Conservation (phyloP, 2,113 vertebrate species). For the Halcyon senegalensis region DNA sequence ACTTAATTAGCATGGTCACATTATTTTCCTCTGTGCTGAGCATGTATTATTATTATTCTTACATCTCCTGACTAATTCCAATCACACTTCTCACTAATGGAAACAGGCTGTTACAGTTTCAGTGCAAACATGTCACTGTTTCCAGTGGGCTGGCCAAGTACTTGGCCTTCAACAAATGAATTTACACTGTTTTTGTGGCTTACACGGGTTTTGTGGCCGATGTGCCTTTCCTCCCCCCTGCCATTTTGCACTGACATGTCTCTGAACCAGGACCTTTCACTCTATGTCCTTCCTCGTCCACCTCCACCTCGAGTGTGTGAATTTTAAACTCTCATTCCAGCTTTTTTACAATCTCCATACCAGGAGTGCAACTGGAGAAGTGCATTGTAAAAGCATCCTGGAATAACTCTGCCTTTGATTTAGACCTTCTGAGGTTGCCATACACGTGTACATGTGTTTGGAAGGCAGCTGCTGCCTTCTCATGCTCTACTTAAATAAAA, state of each 20-base stretch:
- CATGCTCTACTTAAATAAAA: neutral
- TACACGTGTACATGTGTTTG: rapidly evolving
- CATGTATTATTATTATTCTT: neutral
- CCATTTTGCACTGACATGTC: neutral
- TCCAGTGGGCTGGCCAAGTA: neutral
- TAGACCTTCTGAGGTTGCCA: neutral
- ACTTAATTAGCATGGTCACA: neutral
- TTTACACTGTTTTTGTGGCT: neutral
- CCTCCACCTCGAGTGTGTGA: rapidly evolving
- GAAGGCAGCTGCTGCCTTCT: neutral
- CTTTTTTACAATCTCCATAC: neutral
- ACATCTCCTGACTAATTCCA: neutral
- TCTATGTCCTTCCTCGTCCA: neutral
- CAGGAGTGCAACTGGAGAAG: neutral
- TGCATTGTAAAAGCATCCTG: neutral
- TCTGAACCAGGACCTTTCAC: neutral
- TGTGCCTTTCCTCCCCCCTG: neutral
- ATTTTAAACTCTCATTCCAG: neutral
- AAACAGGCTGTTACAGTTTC: neutral
- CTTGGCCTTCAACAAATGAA: neutral
- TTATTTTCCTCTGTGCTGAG: neutral
- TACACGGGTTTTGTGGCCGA: neutral
- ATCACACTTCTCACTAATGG: neutral
- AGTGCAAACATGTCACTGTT: neutral
- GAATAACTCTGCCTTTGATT: neutral